A percentile compares a stretch with the other conserved stretches of the same genome.
These are phyloP conservation scores for Macrotus californicus DNA, from an alignment of 2,113 vertebrate species.

Conservation along the genomic window DNA sequence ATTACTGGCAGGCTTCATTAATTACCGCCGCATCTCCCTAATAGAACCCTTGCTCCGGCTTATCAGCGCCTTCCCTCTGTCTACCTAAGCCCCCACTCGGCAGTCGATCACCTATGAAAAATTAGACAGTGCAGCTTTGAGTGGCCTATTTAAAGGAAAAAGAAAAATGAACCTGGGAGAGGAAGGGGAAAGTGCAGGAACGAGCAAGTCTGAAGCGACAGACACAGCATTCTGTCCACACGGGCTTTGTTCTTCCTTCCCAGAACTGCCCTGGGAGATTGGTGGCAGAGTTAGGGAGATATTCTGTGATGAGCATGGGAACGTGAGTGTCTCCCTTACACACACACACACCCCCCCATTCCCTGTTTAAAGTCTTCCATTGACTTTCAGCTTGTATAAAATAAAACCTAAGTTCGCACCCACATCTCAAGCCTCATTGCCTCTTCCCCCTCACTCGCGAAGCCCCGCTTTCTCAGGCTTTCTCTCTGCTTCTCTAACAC, in stretches of 20 bases:
- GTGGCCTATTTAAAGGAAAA: constrained; percentile 79
- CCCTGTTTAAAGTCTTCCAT: neutral
- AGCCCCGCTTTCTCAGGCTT: neutral
- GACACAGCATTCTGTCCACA: neutral
- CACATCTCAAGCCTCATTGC: neutral
- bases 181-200: neutral
- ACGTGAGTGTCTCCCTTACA: constrained; percentile 3
- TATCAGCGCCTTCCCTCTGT: constrained; percentile 86
- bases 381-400: neutral
- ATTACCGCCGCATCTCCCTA: constrained; percentile 89
- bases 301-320: constrained; percentile 46
- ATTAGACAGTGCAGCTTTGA: constrained; percentile 73
- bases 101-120: constrained; percentile 84
- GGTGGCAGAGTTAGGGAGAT: constrained; percentile 49
- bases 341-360: neutral
- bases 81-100: constrained; percentile 81
- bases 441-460: neutral
- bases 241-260: neutral
- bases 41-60: constrained; percentile 81
- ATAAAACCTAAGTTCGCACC: neutral
- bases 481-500: neutral
- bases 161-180: constrained; percentile 58
- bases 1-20: constrained; percentile 99
- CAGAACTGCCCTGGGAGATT: constrained; percentile 50
- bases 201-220: neutral